Evolutionary conservation across 1,140 invertebrate species (phyloP), one percentile per base, ranked within the genome.

Genomic region (Nasonia vitripennis): DNA sequence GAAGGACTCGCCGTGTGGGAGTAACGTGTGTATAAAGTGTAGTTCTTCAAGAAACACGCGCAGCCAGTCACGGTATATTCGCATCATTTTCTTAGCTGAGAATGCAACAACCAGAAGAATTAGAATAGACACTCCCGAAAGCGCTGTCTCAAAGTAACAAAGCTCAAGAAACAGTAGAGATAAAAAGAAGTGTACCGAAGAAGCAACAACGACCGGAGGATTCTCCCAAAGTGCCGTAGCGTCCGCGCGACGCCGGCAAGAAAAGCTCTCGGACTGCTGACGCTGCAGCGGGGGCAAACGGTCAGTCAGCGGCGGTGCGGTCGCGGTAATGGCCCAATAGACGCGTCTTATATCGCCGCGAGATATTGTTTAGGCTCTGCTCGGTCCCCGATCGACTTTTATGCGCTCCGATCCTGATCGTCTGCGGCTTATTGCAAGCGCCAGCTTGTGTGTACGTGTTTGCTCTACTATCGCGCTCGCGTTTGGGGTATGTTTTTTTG

Each of bases 261-360:
- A 88, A 85, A 88, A 51, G 41, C 55, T 62, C 68, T 62, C 68
- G 45, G 87, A 92, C 89, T 91, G 93, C 93, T 93, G 92, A 93
- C 93, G 90, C 86, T 86, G 92, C 92, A 91, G 71, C 89, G 91
- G 89, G 88, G 90, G 91, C 92, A 93, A 93, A 92, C 93, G 92
- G 91, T 92, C 92, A 92, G 91, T 78, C 48, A 11, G 37, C 37
- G 12, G 41, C 34, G 74, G 74, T 45, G 41, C 91, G 88, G 90
- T 90, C 90, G 89, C 91, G 90, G 91, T 93, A 93, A 93, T 93
- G 92, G 92, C 91, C 92, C 91, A 91, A 93, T 93, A 92, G 92
- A 92, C 92, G 92, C 91, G 93, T 91, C 92, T 92, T 92, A 93
- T 91, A 92, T 92, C 87, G 91, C 91, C 91, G 90, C 91, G 91